Percentiles rank a stretch among this genome's conserved stretches.
Evolutionary conservation across 1,140 invertebrate genomes (phyloP).

Genomic region (Hetaerina americana): DNA sequence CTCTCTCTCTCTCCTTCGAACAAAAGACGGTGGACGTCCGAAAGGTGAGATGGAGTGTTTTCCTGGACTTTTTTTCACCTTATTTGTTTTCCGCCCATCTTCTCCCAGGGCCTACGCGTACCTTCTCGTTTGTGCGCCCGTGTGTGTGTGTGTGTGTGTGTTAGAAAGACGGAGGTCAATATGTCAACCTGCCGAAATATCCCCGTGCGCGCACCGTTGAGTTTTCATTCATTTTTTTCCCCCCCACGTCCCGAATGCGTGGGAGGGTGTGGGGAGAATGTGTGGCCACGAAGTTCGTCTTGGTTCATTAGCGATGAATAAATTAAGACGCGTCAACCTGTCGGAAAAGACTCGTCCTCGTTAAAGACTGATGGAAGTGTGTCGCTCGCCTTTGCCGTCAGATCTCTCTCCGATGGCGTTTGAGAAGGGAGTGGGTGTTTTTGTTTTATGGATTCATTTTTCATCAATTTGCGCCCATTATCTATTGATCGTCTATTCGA

Average conservation of each 20-base stretch:
- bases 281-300: neutral
- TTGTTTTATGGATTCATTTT: neutral
- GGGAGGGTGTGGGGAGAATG: neutral
- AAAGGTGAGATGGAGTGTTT: too few relatives aligned
- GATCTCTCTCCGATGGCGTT: neutral
- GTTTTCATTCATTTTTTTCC: too few relatives aligned
- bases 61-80: neutral
- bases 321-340: neutral
- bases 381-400: neutral
- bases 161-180: too few relatives aligned
- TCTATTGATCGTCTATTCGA: neutral
- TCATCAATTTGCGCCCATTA: neutral
- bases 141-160: too few relatives aligned
- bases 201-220: too few relatives aligned
- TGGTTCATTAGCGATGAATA: neutral
- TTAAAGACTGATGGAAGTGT: neutral
- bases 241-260: too few relatives aligned
- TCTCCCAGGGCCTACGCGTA: too few relatives aligned
- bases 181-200: neutral
- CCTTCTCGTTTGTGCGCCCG: too few relatives aligned
- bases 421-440: neutral
- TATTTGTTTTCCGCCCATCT: neutral
- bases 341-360: neutral
- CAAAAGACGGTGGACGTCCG: neutral
- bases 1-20: neutral